Evolutionary conservation across 1,140 invertebrate genomes (phyloP), one percentile per base, ranked within the genome.

Genomic region (Solen grandis): DNA sequence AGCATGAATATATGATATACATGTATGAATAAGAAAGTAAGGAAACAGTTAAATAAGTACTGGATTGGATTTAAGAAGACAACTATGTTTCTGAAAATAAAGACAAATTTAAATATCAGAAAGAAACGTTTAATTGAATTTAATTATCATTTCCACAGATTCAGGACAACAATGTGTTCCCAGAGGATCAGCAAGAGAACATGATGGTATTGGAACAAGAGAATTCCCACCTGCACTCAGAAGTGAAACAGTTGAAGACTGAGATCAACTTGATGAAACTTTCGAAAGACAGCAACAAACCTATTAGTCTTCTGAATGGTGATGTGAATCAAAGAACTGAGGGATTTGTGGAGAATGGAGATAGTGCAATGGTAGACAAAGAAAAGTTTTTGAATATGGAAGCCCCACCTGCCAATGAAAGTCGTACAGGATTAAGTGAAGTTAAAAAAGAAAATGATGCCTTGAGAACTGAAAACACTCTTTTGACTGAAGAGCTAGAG

Each of bases 401-500:
- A 54, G 33, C 35, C 10, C n/a, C 55, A 54, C 25, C 29, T 0
- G 73, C 38, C 25, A 76, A 52, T 76, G 31, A 50, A 36, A 36
- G 31, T 19, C 2, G 46, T 33, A 36, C 46, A 78, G 77, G 72
- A 54, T 1, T 72, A 22, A 68, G 72, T 38, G 57, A 70, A 41
- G 22, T 80, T 36, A 60, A 22, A 25, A 80, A 72, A 50, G 77
- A 80, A 35, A 80, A 72, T 69, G 50, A 52, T 4, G 52, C 62
- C 16, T 59, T 77, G 5, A 41, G 52, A 31, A 54, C 75, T 41
- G 77, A 80, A 35, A 80, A 80, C 60, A 14, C 27, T 31, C 62
- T 80, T 19, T 33, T 80, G 38, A 80, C 50, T 63, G 66, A 72
- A 38, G 82, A 86, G 52, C 54, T 90, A 31, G 84, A 85, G 16